These are phyloP conservation scores for Micrasema longulum DNA, from an alignment of 1,140 invertebrate species.

Conservation along the genomic window DNA sequence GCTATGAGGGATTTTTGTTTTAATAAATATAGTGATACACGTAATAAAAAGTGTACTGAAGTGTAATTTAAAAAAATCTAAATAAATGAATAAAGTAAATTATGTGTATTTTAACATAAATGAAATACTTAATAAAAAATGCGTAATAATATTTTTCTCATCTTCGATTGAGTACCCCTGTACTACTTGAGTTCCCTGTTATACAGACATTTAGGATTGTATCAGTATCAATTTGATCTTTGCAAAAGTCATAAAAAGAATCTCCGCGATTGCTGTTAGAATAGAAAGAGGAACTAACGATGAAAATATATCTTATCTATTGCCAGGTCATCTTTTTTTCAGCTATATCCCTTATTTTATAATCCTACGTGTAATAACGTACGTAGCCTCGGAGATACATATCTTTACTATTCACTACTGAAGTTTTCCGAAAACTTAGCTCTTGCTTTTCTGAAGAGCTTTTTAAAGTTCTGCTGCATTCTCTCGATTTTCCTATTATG, in stretches of 20 bases:
- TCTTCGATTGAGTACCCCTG: slow-evolving; percentile 6
- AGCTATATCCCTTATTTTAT: slow-evolving; percentile 54
- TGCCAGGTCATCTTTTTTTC: slow-evolving; percentile 55
- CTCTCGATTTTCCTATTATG: slow-evolving; percentile 7
- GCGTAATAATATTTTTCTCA: no score
- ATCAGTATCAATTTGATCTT: slow-evolving; percentile 56
- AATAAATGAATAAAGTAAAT: no score
- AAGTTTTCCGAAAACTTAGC: slow-evolving; percentile 31
- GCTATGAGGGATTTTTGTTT: no score
- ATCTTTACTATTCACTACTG: slow-evolving; percentile 30
- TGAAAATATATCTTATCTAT: slow-evolving; percentile 55
- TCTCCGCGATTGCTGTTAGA: slow-evolving; percentile 51
- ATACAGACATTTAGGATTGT: slow-evolving; percentile 50
- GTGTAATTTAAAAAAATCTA: no score
- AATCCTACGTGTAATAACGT: slow-evolving; percentile 54
- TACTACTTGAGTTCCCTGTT: slow-evolving; percentile 9
- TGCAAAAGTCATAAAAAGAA: slow-evolving; percentile 55
- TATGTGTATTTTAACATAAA: no score
- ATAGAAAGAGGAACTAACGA: slow-evolving; percentile 50
- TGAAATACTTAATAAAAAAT: no score
- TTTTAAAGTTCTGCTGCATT: slow-evolving; percentile 48
- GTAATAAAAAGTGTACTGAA: no score
- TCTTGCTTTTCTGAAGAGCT: slow-evolving; percentile 48
- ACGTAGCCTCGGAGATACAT: slow-evolving; percentile 42
- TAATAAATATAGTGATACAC: no score